Evolutionary conservation across 2,113 vertebrate genomes (phyloP), one percentile per base, ranked within the genome.

Genomic region (Leptodactylus fuscus): DNA sequence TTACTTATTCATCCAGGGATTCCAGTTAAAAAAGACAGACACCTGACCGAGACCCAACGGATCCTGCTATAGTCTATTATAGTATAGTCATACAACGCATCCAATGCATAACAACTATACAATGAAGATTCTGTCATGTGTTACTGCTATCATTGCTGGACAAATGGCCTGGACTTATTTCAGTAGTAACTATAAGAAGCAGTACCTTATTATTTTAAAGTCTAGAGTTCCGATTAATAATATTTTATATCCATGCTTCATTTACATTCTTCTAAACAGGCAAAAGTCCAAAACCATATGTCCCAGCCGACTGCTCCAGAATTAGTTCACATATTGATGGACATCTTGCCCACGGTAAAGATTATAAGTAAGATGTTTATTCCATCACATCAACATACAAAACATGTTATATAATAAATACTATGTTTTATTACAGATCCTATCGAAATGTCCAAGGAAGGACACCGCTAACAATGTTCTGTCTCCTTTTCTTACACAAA

Each of bases 261-360:
- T 38, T 36, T 34, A 79, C 41, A n/a, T 8, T 58, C 32, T 11
- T 38, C 24, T 34, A 62, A 46, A 36, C 91, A 98, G 97, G 96
- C 88, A 0, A 89, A 87, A 62, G 92, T 94, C 16, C 90, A 93
- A 0, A 67, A 6, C n/a, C 5, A 87, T 2, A 38, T 97, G 38
- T 32, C 74, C 0, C 81, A 94, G 0, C 95, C 94, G 0, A 90
- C 90, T 2, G 93, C 94, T 58, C 0, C 75, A 0, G 92, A 95
- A 0, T 90, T 97, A 1, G 76, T 95, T 71, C 93, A 87, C 18
- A 87, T 90, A 51, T 16, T 98, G 75, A 97, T 99, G 91, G 71
- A 87, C 0, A 58, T 85, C 0, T 89, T 99, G 80, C 27, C 73
- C 12, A 89, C 77, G 0, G 97, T 98, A 90, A 96, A 95, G 90